Percentiles rank a stretch among this genome's conserved stretches.
These are phyloP conservation scores for Nasonia vitripennis DNA, from an alignment of 1,140 invertebrate species.

Conservation along the genomic window DNA sequence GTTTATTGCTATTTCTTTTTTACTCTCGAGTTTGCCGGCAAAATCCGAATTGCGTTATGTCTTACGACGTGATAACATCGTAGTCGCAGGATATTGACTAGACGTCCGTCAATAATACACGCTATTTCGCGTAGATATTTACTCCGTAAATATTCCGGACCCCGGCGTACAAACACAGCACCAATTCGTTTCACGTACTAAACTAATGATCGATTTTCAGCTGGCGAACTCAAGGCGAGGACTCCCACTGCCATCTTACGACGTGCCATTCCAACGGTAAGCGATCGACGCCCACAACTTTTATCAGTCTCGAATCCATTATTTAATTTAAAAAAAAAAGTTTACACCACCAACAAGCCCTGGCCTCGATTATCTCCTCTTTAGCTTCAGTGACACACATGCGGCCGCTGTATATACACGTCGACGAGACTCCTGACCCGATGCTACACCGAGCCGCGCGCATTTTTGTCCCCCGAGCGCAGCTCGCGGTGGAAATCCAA, in stretches of 20 bases:
- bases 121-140: too few relatives aligned
- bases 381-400: background rate
- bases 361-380: background rate
- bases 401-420: too few relatives aligned
- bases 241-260: background rate
- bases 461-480: background rate
- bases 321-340: background rate
- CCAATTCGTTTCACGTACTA: background rate
- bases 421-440: background rate
- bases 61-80: too few relatives aligned
- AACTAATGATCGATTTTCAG: background rate
- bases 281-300: background rate
- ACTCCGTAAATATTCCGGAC: too few relatives aligned
- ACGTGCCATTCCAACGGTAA: constrained; percentile 35
- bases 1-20: too few relatives aligned
- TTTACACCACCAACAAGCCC: background rate
- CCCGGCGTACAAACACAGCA: too few relatives aligned
- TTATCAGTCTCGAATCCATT: background rate
- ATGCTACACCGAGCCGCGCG: too few relatives aligned
- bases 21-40: too few relatives aligned
- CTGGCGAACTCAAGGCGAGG: background rate
- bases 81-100: too few relatives aligned
- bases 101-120: too few relatives aligned
- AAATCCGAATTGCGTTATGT: too few relatives aligned
- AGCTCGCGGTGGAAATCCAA: constrained; percentile 28